These are phyloP conservation scores for Mormyrus hasselquistii DNA, from an alignment of 2,797 vertebrate species.

Conservation along the genomic window DNA sequence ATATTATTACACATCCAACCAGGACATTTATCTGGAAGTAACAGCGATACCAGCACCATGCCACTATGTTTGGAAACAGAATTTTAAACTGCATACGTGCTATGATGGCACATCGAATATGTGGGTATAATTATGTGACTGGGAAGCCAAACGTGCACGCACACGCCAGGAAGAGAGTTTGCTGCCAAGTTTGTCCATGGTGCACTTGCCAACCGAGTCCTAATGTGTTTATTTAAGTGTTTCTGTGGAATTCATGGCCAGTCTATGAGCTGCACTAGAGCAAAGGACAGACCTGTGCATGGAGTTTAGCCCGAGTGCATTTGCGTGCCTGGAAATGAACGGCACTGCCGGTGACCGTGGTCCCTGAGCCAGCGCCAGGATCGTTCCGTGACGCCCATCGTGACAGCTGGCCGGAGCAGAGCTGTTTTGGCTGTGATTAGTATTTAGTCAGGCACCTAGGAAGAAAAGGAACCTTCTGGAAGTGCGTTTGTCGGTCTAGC, in stretches of 20 bases:
- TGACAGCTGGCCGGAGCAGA: background rate
- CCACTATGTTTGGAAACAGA: slow-evolving; percentile 9
- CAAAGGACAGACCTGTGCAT: background rate
- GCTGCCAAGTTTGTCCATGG: slow-evolving; percentile 26
- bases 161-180: background rate
- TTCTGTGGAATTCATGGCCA: slow-evolving; percentile 21
- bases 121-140: slow-evolving; percentile 10
- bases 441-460: background rate
- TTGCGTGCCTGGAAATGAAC: background rate
- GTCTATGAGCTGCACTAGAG: background rate
- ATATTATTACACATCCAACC: background rate
- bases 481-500: background rate
- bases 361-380: background rate
- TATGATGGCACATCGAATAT: slow-evolving; percentile 1
- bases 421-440: background rate
- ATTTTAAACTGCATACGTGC: slow-evolving; percentile 12
- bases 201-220: slow-evolving; percentile 14
- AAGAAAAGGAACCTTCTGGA: background rate
- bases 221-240: slow-evolving; percentile 31
- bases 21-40: background rate
- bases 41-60: slow-evolving; percentile 9
- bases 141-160: background rate
- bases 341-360: background rate
- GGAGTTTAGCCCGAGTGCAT: background rate
- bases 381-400: background rate